phyloP scores from a whole-genome alignment of 2,113 vertebrate species.

The Hemicordylus capensis region DNA sequence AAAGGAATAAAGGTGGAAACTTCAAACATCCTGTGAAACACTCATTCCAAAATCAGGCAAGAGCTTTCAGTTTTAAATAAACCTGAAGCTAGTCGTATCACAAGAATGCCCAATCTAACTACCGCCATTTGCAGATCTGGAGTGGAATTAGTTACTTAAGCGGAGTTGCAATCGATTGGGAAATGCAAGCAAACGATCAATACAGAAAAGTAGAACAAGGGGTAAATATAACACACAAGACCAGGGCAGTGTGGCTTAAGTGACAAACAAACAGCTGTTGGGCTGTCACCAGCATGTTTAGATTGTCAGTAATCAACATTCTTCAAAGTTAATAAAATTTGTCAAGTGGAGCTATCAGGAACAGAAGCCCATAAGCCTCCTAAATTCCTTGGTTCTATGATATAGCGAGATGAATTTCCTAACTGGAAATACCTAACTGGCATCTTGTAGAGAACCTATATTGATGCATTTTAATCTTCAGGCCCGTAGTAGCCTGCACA shows the following conservation, averaged over 20 bases:
- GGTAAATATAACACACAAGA: background rate
- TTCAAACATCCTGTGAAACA: background rate
- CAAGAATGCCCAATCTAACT: background rate
- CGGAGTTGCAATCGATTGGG: too few relatives aligned
- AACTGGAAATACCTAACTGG: too few relatives aligned
- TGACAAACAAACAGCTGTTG: background rate
- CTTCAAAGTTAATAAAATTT: background rate
- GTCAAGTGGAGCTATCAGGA: background rate
- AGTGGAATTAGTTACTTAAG: background rate
- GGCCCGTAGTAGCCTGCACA: too few relatives aligned
- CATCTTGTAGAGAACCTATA: too few relatives aligned
- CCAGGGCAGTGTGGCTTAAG: background rate
- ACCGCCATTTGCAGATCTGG: background rate
- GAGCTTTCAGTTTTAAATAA: background rate
- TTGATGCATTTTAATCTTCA: too few relatives aligned
- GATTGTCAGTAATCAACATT: background rate
- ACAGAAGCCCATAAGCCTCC: background rate
- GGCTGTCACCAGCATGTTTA: background rate
- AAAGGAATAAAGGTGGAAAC: constrained; percentile 64
- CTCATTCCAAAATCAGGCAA: background rate
- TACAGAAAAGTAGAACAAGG: background rate
- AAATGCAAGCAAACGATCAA: background rate
- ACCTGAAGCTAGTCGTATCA: background rate
- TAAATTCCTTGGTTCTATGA: background rate
- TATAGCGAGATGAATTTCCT: too few relatives aligned